Evolutionary conservation across 2,888 invertebrate species (phyloP).

Genomic region (Oligia latruncula): DNA sequence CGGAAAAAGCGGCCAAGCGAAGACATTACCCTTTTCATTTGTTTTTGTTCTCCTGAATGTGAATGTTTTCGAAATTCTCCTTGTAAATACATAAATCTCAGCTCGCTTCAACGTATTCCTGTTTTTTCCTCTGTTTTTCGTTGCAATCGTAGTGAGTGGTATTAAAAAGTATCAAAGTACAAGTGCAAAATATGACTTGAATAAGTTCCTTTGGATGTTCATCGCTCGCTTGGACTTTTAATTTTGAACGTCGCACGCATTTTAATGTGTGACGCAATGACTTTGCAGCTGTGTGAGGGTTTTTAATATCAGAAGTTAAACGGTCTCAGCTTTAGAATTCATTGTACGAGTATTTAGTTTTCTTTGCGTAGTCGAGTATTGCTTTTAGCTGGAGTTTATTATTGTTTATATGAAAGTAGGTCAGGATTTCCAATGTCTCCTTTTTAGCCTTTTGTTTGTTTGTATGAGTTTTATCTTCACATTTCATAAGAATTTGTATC

Average conservation of each 20-base stretch:
- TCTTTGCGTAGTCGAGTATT: constrained; percentile 1
- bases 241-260: constrained; percentile 33
- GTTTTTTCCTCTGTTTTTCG: constrained; percentile 47
- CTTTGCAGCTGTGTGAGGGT: constrained; percentile 20
- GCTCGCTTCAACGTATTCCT: constrained; percentile 37
- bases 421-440: constrained; percentile 2
- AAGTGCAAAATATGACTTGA: constrained; percentile 49
- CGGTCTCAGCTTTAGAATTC: constrained; percentile 30
- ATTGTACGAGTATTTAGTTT: constrained; percentile 28
- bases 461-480: background rate
- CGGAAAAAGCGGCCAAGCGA: constrained; percentile 45
- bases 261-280: constrained; percentile 19
- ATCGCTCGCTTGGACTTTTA: constrained; percentile 32
- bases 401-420: constrained; percentile 11
- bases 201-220: constrained; percentile 46
- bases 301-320: constrained; percentile 53
- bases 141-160: constrained; percentile 57
- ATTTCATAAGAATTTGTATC: background rate
- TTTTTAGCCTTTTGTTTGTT: background rate
- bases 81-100: constrained; percentile 65
- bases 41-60: constrained; percentile 55
- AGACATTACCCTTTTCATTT: constrained; percentile 62
- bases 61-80: constrained; percentile 59
- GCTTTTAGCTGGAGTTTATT: constrained; percentile 23
- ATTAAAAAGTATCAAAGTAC: constrained; percentile 45